Base-by-base conservation (phyloP, 2,113 vertebrate species). In the Piprites chloris region DNA sequence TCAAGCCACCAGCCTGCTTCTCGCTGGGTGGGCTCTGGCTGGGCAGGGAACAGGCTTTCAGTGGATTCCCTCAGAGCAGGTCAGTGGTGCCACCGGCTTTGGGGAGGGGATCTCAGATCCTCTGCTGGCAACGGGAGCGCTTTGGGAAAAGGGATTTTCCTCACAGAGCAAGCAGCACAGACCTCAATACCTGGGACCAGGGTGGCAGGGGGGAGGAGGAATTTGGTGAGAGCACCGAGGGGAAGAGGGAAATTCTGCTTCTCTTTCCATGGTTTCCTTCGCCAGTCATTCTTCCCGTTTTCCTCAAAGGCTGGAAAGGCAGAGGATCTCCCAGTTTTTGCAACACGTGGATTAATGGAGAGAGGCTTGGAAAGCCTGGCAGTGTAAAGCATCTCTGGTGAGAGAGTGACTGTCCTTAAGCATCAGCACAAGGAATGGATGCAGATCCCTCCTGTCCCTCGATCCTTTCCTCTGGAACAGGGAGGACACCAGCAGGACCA, bases 21-120 rank as follows among this genome's bases (percentile, higher is more conserved):
- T 97, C 73, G 30, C 85, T 97, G 96, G 93, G 96, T 97, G 96
- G 96, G 95, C 95, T 95, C 32, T 26, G 83, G 33, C 65, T 84
- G 52, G 52, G 41, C 27, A 44, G 39, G 75, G 78, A 75, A 72
- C 32, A 56, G 42, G 44, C 3, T 94, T 92, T 88, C 80, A 86
- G 46, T 89, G 26, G 85, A 77, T 81, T 93, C 88, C 72, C n/a
- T 94, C 28, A 0, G 55, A 88, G 32, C 73, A 95, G 95, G 87
- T 91, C 90, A 22, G 49, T n/a, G 3, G 76, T 80, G 79, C 91
- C 75, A 74, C 55, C 37, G 72, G 47, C 47, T 90, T 84, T 32
- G 12, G 17, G 52, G 88, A 74, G 63, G 67, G 75, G 67, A 86
- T 88, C 82, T 90, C 88, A 86, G 79, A 94, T 85, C 85, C 46